Base-by-base conservation (phyloP, 2,888 invertebrate species). In the Pollenia labialis region DNA sequence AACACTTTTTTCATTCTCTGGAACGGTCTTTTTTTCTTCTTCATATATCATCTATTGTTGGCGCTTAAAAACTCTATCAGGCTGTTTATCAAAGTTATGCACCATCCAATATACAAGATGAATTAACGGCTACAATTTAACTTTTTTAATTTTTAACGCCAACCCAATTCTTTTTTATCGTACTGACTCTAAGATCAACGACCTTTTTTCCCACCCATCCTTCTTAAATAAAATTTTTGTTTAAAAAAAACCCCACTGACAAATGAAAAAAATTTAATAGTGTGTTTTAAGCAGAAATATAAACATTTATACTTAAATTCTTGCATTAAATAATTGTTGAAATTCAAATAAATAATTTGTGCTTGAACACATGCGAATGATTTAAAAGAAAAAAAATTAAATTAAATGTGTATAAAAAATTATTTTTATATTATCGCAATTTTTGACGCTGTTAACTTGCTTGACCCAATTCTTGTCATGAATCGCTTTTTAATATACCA, bases 381-480 rank as follows among this genome's bases (percentile, higher is more conserved):
- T 40, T 60, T 60, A 18, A 52, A 66, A 48, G 60, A 50, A 42
- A 50, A 44, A 54, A 18, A 46, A 14, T n/a, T n/a, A n/a, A 12
- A 46, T 50, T 9, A 23, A 42, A 68, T 42, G 40, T 50, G 44
- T 44, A 16, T 52, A 58, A 74, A 74, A 58, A 60, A 68, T 46
- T 56, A 76, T 82, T 76, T 72, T 68, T 32, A 71, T 81, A 74
- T 82, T 82, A 85, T 82, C 82, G 62, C 79, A 79, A 64, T 79
- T 74, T 32, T 85, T 72, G 68, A 66, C 82, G 82, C 79, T 85
- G 52, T 86, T 83, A 83, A 80, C 75, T 84, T 75, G 74, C 74
- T 71, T 86, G 86, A 83, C 86, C 86, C 44, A 86, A 86, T 86
- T 86, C 75, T 80, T 71, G 79, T 64, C 82, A 86, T 86, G 82